Conservation (phyloP, 1,140 invertebrate species). For the Pteromalus puparum region DNA sequence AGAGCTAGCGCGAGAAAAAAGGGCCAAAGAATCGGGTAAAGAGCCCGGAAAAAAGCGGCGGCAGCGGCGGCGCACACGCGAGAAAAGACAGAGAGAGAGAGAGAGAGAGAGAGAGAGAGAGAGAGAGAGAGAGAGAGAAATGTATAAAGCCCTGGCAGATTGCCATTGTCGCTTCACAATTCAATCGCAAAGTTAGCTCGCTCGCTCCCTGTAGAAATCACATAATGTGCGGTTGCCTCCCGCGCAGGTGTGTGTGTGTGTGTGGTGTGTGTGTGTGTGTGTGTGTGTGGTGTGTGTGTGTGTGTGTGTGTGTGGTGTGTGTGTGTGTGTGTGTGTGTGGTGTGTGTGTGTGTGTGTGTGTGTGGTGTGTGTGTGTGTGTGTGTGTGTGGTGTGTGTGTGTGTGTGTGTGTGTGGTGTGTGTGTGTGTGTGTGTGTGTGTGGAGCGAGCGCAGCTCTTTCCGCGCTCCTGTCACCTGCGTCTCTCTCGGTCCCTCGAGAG, state of each 20-base stretch:
- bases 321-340: not conserved
- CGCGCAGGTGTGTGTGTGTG: not conserved
- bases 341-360: not conserved
- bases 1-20: slow-evolving; percentile 15
- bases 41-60: slow-evolving; percentile 20
- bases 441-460: not conserved
- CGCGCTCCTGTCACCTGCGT: not conserved
- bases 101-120: not conserved
- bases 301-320: not conserved
- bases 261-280: not conserved
- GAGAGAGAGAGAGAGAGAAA: not conserved
- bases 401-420: not conserved
- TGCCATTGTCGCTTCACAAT: slow-evolving; percentile 74
- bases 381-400: not conserved
- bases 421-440: not conserved
- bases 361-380: not conserved
- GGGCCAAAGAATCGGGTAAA: slow-evolving; percentile 22
- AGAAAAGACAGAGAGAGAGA: slow-evolving; percentile 39
- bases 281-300: not conserved
- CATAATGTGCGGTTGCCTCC: slow-evolving; percentile 72
- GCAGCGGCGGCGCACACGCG: not conserved
- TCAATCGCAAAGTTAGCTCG: slow-evolving; percentile 74
- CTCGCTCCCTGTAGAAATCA: slow-evolving; percentile 75
- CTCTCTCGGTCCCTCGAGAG: slow-evolving; percentile 59
- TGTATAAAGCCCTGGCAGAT: slow-evolving; percentile 63